phyloP scores from a whole-genome alignment of 1,140 invertebrate species.

The Drosophila simulans region DNA sequence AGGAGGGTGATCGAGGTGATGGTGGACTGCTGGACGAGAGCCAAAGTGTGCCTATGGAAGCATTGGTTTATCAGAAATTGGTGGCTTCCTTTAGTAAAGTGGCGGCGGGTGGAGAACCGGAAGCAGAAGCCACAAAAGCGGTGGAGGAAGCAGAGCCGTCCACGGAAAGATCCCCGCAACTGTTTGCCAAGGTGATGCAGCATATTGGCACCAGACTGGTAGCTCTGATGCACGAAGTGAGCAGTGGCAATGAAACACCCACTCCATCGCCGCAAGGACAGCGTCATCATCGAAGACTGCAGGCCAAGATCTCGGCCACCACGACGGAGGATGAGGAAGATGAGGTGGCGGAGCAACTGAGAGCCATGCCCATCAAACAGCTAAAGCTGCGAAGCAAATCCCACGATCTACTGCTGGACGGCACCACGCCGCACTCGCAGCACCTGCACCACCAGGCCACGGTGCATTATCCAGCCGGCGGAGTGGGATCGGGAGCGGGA shows the following conservation, averaged over 20 bases:
- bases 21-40: constrained; percentile 86
- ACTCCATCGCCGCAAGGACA: constrained; percentile 85
- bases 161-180: constrained; percentile 90
- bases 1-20: constrained; percentile 86
- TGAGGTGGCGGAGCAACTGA: constrained; percentile 63
- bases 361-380: constrained; percentile 87
- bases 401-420: constrained; percentile 89
- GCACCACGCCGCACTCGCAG: constrained; percentile 23
- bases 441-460: constrained; percentile 68
- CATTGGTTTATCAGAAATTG: constrained; percentile 93
- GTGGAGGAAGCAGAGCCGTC: constrained; percentile 53
- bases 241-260: constrained; percentile 87
- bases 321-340: constrained; percentile 91
- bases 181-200: constrained; percentile 96
- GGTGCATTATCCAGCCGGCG: constrained; percentile 83
- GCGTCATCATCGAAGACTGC: constrained; percentile 83
- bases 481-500: constrained; percentile 35
- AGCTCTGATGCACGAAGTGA: constrained; percentile 96
- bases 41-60: constrained; percentile 87
- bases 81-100: constrained; percentile 92
- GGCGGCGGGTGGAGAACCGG: constrained; percentile 84
- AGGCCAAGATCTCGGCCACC: constrained; percentile 88
- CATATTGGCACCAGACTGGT: constrained; percentile 95
- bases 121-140: constrained; percentile 7
- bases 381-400: constrained; percentile 88